Conservation (phyloP, 2,797 vertebrate genomes). For the Percopsis omiscomaycus region DNA sequence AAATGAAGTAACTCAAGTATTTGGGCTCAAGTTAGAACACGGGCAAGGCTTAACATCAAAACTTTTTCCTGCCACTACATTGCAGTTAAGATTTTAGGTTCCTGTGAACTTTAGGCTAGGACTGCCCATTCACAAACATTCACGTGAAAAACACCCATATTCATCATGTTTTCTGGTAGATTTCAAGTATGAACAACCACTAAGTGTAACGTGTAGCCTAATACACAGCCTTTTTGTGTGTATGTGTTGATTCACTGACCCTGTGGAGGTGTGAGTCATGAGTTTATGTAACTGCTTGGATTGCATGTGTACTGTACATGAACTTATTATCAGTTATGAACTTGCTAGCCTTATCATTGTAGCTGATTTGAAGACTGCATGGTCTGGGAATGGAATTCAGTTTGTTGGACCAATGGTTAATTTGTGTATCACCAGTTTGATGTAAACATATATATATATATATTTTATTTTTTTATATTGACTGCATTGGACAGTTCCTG, state of each 20-base stretch:
- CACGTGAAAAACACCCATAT: too few relatives aligned
- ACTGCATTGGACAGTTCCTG: slow-evolving; percentile 12
- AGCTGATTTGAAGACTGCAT: neutral
- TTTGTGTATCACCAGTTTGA: neutral
- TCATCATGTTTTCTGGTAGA: neutral
- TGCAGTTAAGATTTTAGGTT: slow-evolving; percentile 8
- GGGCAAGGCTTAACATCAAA: neutral
- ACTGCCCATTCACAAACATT: neutral
- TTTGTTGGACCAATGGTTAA: slow-evolving; percentile 1
- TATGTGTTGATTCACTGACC: too few relatives aligned
- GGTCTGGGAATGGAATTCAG: neutral
- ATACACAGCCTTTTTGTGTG: too few relatives aligned
- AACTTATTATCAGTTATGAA: neutral
- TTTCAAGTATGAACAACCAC: too few relatives aligned
- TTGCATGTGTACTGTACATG: neutral
- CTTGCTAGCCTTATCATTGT: neutral
- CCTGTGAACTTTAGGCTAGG: neutral
- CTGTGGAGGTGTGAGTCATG: too few relatives aligned
- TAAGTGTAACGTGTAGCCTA: too few relatives aligned
- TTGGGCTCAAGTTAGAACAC: neutral
- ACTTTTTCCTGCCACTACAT: neutral
- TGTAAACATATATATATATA: neutral
- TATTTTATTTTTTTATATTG: slow-evolving; percentile 4
- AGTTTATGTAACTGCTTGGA: too few relatives aligned
- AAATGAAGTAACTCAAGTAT: neutral